Evolutionary conservation across 2,113 vertebrate genomes (phyloP), one percentile per base, ranked within the genome.

Genomic region (Spheniscus mendiculus): DNA sequence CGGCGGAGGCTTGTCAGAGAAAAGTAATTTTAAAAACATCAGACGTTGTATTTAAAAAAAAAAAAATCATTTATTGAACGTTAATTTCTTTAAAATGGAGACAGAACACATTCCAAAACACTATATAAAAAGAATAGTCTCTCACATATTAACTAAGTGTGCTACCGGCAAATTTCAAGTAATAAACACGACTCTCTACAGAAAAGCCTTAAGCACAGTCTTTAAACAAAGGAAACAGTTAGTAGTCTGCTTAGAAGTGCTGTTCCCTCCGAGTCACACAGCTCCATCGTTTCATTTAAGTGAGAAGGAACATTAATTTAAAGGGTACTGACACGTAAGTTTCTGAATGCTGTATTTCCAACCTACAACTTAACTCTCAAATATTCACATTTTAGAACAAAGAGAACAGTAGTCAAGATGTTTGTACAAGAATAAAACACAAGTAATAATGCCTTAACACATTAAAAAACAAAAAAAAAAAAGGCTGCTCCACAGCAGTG

Each of bases 191-290:
- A 12, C 21, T 34, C 29, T 17, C 36, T 7, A 29, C 25, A 44
- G 15, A 23, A 69, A 77, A 58, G 6, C 25, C 10, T 36, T 6
- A 66, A 52, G 7, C 16, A 20, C 8, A 20, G 19, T 9, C 16
- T 82, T 67, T 40, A 44, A 36, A 36, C 7, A 34, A 63, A 63
- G 29, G 44, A 17, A 27, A 15, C 5, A 2, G 2, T 7, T 3
- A 18, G 13, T 0, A 25, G 17, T 4, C 34, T 3, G 0, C 15
- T 12, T 10, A 11, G 23, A 47, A 45, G 21, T 3, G 9, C 3
- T 1, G 16, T 1, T 36, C 20, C 45, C 40, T 6, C 11, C 2
- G 1, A 21, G 47, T 9, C 65, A 30, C 49, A 9, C 4, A 9
- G 63, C 36, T 27, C 73, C 42, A 6, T 15, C 15, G 1, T 1